Base-by-base conservation (phyloP, 1,140 invertebrate genomes). In the Aphelenchoides besseyi region DNA sequence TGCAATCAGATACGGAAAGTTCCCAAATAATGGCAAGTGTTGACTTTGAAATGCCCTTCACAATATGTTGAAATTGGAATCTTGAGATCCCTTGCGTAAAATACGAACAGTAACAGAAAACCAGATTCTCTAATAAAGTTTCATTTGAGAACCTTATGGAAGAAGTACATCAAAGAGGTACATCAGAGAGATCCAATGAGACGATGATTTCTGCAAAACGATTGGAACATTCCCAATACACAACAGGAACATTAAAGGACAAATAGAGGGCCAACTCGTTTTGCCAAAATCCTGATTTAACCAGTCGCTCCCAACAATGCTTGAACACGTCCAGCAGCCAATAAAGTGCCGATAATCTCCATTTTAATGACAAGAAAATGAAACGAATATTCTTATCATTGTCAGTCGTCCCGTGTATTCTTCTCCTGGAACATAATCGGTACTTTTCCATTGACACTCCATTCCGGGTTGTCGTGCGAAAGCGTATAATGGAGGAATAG, bases 251-350 rank as follows among this genome's bases (percentile, higher is more conserved):
- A 86, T 82, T 37, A 78, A 67, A 0, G 74, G 75, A 30, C 70
- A 57, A 23, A 77, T 77, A 78, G 53, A 1, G 76, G 76, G 61
- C 86, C 85, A 35, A 86, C 79, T 72, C 74, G 84, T n/a, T 78
- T 69, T 5, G 85, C 52, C 3, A 86, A 28, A 28, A 82, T 55
- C 16, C 86, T 85, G 48, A 86, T 75, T 2, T 85, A 54, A 3
- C 86, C 86, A 2, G 81, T 86, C 9, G 74, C 70, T 3, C 85
- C 86, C 70, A 86, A 78, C 3, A 86, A 8, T 33, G 85, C 70
- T 70, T 85, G 80, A 12, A 81, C 69, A 12, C 84, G 23, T n/a
- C 83, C 82, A 3, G 85, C 82, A 23, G 57, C 9, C 72, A 74
- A 57, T 23, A 74, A 70, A 53, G 23, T 3, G 3, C 8, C 26